Evolutionary conservation across 2,113 vertebrate genomes (phyloP).

Genomic region (Oenanthe oenanthe): DNA sequence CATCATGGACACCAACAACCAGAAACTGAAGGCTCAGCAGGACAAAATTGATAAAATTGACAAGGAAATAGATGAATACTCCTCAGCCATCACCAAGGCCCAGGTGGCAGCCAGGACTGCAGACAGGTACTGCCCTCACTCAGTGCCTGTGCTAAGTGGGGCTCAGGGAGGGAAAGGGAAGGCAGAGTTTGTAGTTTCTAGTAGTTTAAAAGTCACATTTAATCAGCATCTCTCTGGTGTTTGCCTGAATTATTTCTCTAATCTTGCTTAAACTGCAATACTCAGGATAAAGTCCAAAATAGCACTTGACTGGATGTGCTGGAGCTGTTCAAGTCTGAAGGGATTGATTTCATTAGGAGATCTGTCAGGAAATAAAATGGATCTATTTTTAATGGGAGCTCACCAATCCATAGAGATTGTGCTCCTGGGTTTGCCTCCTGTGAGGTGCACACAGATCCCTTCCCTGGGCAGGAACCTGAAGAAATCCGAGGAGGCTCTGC

Average conservation of each 20-base stretch:
- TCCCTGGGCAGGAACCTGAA: constrained; percentile 85
- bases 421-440: background rate
- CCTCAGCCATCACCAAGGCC: constrained; percentile 89
- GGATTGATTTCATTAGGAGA: background rate
- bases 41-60: constrained; percentile 89
- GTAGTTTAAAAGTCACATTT: background rate
- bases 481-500: constrained; percentile 84
- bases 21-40: constrained; percentile 90
- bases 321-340: background rate
- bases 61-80: constrained; percentile 86
- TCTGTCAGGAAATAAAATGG: background rate
- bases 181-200: fast-evolving
- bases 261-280: background rate
- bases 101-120: constrained; percentile 91
- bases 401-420: background rate
- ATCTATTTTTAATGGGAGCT: background rate
- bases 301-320: background rate
- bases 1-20: constrained; percentile 90
- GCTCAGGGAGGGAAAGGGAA: background rate
- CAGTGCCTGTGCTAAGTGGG: background rate
- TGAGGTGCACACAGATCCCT: background rate
- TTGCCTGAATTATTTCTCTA: background rate
- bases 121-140: constrained; percentile 73
- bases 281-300: background rate
- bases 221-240: background rate